These are phyloP conservation scores for Piscicola geometra DNA, from an alignment of 2,888 invertebrate species.

Conservation along the genomic window DNA sequence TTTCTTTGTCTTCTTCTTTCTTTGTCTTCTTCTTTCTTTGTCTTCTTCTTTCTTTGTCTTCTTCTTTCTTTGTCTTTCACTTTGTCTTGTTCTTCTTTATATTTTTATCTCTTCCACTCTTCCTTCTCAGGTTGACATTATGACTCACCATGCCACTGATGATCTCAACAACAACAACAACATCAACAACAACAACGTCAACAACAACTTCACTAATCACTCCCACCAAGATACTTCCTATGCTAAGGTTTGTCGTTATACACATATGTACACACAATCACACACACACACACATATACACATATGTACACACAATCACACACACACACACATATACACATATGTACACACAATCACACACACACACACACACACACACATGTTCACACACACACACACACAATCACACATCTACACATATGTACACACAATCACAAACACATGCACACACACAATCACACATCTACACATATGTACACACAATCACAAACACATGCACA, in stretches of 20 bases:
- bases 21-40: too few relatives aligned
- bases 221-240: slow-evolving; percentile 25
- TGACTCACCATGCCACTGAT: slow-evolving; percentile 7
- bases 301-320: slow-evolving; percentile 25
- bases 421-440: slow-evolving; percentile 29
- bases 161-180: background rate
- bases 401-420: slow-evolving; percentile 25
- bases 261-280: slow-evolving; percentile 30
- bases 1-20: too few relatives aligned
- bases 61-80: background rate
- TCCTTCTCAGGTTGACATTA: too few relatives aligned
- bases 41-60: background rate
- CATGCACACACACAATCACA: slow-evolving; percentile 30
- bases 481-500: slow-evolving; percentile 19
- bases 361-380: slow-evolving; percentile 30
- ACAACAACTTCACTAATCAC: background rate
- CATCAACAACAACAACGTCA: slow-evolving; percentile 8
- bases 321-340: slow-evolving; percentile 22
- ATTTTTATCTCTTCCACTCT: background rate
- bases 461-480: slow-evolving; percentile 30
- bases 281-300: slow-evolving; percentile 23
- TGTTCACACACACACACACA: slow-evolving; percentile 25
- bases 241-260: slow-evolving; percentile 21
- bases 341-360: slow-evolving; percentile 42
- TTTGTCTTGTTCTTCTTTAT: background rate